Evolutionary conservation across 2,797 vertebrate genomes (phyloP).

Genomic region (Hypotaenidia okinawae): DNA sequence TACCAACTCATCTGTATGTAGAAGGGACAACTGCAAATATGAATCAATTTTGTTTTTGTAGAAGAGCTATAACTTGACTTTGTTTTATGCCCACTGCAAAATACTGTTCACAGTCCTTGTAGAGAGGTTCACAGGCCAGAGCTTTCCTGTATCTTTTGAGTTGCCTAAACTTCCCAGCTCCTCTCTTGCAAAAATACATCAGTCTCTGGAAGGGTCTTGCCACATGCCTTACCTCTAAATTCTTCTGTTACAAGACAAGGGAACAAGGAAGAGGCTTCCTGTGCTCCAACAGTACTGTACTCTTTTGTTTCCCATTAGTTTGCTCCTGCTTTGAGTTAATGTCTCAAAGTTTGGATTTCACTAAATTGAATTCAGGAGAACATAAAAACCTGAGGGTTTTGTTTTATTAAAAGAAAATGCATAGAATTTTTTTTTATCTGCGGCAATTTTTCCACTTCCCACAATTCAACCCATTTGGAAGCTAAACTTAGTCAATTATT

Average conservation of each 20-base stretch:
- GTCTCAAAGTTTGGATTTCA: background rate
- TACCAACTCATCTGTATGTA: background rate
- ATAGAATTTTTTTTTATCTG: background rate
- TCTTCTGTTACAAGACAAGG: background rate
- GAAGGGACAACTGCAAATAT: background rate
- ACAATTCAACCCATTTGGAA: background rate
- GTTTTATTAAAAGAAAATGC: background rate
- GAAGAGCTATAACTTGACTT: background rate
- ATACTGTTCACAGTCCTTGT: background rate
- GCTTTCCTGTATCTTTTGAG: background rate
- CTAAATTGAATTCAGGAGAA: background rate
- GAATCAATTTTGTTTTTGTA: background rate
- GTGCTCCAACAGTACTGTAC: background rate
- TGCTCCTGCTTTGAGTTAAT: background rate
- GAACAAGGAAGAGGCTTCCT: background rate
- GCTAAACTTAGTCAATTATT: conserved; percentile 15
- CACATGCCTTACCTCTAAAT: background rate
- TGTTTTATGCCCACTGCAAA: background rate
- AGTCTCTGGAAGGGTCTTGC: background rate
- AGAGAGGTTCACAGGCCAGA: background rate
- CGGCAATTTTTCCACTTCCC: background rate
- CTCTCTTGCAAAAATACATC: background rate
- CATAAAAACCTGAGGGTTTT: background rate
- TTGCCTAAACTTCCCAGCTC: background rate
- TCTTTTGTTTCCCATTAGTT: background rate